These are phyloP conservation scores for Pardosa pseudoannulata DNA, from an alignment of 2,888 invertebrate genomes.

Conservation along the genomic window DNA sequence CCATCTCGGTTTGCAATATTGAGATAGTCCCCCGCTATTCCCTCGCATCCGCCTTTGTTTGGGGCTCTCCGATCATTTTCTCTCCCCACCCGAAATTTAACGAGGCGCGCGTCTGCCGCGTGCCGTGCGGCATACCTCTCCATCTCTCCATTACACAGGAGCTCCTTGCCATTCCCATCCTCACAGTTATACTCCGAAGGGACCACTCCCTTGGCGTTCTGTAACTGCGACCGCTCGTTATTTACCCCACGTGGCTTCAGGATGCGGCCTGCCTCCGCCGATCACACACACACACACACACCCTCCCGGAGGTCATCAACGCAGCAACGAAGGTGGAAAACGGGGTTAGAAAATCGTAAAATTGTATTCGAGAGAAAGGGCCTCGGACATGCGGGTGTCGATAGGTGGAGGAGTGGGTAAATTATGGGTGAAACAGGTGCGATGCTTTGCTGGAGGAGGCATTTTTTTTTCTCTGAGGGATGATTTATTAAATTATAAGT, in stretches of 20 bases:
- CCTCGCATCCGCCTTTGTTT: conserved; percentile 64
- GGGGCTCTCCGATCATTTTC: conserved; percentile 49
- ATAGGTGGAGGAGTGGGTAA: neutral
- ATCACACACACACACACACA: conserved; percentile 5
- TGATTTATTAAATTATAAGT: too few relatives aligned
- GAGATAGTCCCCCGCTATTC: conserved; percentile 3
- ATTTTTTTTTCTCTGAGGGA: too few relatives aligned
- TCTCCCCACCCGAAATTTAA: conserved; percentile 50
- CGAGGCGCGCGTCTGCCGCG: conserved; percentile 70
- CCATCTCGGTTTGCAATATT: too few relatives aligned
- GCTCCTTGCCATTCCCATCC: conserved; percentile 18
- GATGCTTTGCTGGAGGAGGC: too few relatives aligned
- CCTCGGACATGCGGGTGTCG: neutral
- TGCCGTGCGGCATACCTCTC: conserved; percentile 50
- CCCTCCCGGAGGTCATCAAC: too few relatives aligned
- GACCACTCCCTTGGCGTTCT: conserved; percentile 20
- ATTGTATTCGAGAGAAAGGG: neutral
- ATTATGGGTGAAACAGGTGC: too few relatives aligned
- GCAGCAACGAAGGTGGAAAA: neutral
- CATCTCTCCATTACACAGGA: conserved; percentile 37
- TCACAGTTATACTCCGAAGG: conserved; percentile 26
- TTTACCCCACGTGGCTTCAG: conserved; percentile 11
- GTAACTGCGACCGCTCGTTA: neutral
- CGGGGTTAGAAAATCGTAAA: neutral
- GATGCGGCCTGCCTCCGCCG: neutral